These are phyloP conservation scores for Rhagonycha fulva DNA, from an alignment of 2,888 invertebrate genomes.

Conservation along the genomic window DNA sequence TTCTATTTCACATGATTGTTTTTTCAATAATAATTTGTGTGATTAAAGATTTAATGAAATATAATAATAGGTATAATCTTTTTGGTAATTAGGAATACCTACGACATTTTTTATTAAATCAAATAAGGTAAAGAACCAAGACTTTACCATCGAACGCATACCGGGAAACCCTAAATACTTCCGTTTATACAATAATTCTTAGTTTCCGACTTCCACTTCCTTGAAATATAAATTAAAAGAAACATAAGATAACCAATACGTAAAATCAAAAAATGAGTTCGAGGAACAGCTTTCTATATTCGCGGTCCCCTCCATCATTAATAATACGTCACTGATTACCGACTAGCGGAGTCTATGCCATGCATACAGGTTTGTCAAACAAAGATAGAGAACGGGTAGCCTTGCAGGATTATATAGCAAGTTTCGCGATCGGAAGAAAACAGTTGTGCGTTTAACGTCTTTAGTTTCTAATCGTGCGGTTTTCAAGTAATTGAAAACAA, in stretches of 20 bases:
- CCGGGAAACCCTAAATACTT: conserved; percentile 9
- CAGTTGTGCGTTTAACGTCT: conserved; percentile 34
- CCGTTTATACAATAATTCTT: conserved; percentile 17
- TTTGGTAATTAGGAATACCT: not conserved
- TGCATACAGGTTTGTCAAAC: conserved; percentile 1
- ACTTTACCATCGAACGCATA: not conserved
- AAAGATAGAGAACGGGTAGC: conserved; percentile 27
- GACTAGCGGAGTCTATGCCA: conserved; percentile 27
- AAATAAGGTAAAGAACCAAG: too few relatives aligned
- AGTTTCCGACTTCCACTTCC: conserved; percentile 12
- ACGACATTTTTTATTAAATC: not conserved
- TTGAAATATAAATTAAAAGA: conserved; percentile 7
- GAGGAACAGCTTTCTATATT: conserved; percentile 34
- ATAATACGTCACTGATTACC: conserved; percentile 38
- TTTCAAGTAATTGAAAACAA: conserved; percentile 3
- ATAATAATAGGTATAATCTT: too few relatives aligned
- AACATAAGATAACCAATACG: conserved; percentile 12
- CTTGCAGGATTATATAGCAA: conserved; percentile 42
- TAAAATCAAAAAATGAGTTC: conserved; percentile 33
- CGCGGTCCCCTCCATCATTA: conserved; percentile 20
- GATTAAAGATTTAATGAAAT: too few relatives aligned
- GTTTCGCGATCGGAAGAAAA: conserved; percentile 39
- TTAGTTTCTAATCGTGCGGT: conserved; percentile 2
- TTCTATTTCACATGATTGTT: too few relatives aligned
- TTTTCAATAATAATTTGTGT: too few relatives aligned